Evolutionary conservation across 2,113 vertebrate species (phyloP).

Genomic region (Cettia cetti): DNA sequence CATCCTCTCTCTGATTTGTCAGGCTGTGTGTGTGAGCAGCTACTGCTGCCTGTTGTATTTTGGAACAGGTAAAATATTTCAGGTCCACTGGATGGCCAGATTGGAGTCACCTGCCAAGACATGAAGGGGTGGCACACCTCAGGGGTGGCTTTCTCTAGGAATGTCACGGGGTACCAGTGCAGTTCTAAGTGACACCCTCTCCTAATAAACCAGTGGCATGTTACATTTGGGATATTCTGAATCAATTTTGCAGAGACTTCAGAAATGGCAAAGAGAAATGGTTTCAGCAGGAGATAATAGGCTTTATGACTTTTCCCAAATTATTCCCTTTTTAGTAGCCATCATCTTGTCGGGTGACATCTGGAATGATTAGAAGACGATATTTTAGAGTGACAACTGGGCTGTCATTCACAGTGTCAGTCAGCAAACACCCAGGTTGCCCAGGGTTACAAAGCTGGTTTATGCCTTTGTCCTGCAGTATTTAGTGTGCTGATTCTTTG

Average conservation of each 20-base stretch:
- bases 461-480: slow-evolving; percentile 54
- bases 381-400: slow-evolving; percentile 55
- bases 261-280: slow-evolving; percentile 37
- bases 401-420: slow-evolving; percentile 52
- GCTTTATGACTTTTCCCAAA: slow-evolving; percentile 55
- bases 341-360: slow-evolving; percentile 59
- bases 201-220: not conserved
- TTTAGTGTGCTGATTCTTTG: slow-evolving; percentile 52
- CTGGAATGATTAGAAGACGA: slow-evolving; percentile 43
- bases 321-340: slow-evolving; percentile 61
- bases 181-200: not conserved
- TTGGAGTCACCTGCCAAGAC: not conserved
- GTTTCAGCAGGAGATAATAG: slow-evolving; percentile 58
- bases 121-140: not conserved
- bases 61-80: not conserved
- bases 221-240: slow-evolving; percentile 6
- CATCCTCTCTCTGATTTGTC: not conserved
- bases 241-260: slow-evolving; percentile 36
- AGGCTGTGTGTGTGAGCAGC: not conserved
- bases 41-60: not conserved
- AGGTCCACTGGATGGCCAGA: not conserved
- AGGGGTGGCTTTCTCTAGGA: not conserved
- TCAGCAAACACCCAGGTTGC: slow-evolving; percentile 62
- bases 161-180: not conserved
- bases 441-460: slow-evolving; percentile 63